phyloP scores from a whole-genome alignment of 2,797 vertebrate species.

The Pangasius krempfi region DNA sequence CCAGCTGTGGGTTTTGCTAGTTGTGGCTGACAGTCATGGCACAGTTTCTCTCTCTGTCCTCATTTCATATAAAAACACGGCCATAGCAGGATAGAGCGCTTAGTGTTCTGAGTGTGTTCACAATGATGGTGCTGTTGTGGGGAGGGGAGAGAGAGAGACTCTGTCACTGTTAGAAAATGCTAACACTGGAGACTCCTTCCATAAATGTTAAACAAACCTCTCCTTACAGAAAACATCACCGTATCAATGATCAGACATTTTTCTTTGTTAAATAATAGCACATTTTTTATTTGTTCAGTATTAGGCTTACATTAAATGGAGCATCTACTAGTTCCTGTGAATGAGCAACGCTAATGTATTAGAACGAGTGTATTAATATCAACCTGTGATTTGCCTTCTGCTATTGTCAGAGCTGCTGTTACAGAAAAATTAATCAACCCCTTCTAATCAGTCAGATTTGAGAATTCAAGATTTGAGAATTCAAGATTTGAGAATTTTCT shows the following conservation, averaged over 20 bases:
- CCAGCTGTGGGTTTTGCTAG: background rate
- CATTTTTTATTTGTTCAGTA: background rate
- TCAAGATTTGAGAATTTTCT: too few species aligned
- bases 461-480: too few species aligned
- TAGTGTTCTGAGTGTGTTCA: conserved; percentile 19
- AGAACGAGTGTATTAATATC: background rate
- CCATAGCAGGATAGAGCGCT: background rate
- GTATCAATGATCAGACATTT: background rate
- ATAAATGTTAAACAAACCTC: background rate
- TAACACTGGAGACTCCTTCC: background rate
- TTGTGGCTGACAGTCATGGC: background rate
- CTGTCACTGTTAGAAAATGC: background rate
- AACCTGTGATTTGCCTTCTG: background rate
- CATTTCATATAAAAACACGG: background rate
- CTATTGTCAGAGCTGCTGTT: background rate
- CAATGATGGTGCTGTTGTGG: background rate
- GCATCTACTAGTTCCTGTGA: background rate
- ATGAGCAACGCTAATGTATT: too few species aligned
- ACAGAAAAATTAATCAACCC: background rate
- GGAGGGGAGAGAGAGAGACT: background rate
- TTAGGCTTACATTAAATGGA: background rate
- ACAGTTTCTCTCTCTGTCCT: background rate
- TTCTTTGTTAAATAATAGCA: background rate
- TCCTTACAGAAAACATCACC: background rate
- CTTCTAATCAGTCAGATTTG: background rate